Evolutionary conservation across 2,888 invertebrate genomes (phyloP).

Genomic region (Odiellus spinosus): DNA sequence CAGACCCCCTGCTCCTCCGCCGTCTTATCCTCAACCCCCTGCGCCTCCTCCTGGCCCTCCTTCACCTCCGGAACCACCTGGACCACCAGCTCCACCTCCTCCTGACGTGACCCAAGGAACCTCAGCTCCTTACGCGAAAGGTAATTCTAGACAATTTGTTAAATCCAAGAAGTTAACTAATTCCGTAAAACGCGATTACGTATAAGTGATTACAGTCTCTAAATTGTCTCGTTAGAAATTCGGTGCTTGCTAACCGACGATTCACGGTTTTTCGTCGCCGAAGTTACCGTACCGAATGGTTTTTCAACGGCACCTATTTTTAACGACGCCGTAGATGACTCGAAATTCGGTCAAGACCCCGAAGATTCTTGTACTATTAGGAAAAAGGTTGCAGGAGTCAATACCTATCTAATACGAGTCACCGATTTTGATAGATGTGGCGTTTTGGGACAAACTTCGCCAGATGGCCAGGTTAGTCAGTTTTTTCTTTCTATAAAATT

Average conservation of each 20-base stretch:
- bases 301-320: conserved; percentile 16
- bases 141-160: too few species aligned
- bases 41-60: conserved; percentile 4
- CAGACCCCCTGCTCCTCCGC: conserved; percentile 3
- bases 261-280: conserved; percentile 19
- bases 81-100: neutral
- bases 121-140: conserved; percentile 2
- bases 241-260: conserved; percentile 18
- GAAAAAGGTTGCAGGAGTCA: conserved; percentile 2
- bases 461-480: conserved; percentile 14
- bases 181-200: too few species aligned
- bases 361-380: conserved; percentile 13
- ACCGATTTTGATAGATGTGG: conserved; percentile 17
- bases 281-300: conserved; percentile 17
- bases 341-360: neutral
- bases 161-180: too few species aligned
- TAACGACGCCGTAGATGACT: conserved; percentile 10
- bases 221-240: conserved; percentile 19
- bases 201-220: too few species aligned
- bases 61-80: conserved; percentile 5
- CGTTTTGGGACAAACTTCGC: conserved; percentile 13
- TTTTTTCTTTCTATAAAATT: too few species aligned
- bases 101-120: neutral
- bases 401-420: conserved; percentile 12
- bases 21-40: conserved; percentile 2